Conservation (phyloP, 2,888 invertebrate genomes). For the Sminthurinus aureus region DNA sequence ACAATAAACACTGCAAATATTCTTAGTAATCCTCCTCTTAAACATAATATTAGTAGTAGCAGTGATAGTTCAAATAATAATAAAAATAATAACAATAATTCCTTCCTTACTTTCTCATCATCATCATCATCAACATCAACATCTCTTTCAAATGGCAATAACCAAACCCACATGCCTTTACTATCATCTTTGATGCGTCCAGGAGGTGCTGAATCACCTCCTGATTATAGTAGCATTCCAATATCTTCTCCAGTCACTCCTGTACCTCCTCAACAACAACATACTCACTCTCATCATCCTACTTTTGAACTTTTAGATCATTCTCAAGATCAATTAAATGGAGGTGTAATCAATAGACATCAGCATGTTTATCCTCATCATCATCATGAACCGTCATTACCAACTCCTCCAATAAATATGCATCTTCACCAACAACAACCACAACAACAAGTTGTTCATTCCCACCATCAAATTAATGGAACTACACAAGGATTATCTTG, state of each 20-base stretch:
- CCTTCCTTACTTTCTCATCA: too few relatives aligned
- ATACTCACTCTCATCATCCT: background rate
- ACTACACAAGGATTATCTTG: background rate
- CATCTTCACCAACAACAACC: background rate
- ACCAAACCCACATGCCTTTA: constrained; percentile 49
- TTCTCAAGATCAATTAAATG: background rate
- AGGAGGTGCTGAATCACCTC: constrained; percentile 52
- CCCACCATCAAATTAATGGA: background rate
- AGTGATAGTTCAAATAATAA: background rate
- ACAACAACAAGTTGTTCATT: background rate
- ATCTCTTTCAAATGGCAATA: background rate
- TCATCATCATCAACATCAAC: background rate
- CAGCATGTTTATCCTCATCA: background rate
- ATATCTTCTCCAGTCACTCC: background rate
- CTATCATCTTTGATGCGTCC: constrained; percentile 57
- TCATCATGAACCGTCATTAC: background rate
- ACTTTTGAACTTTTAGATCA: background rate
- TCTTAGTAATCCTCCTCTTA: background rate
- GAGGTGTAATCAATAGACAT: background rate
- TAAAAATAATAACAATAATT: background rate
- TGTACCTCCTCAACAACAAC: background rate
- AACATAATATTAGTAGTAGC: background rate
- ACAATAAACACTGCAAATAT: background rate
- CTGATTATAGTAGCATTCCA: constrained; percentile 30
- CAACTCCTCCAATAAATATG: background rate